Conservation (phyloP, 2,888 invertebrate species). For the Napeogenes inachia region DNA sequence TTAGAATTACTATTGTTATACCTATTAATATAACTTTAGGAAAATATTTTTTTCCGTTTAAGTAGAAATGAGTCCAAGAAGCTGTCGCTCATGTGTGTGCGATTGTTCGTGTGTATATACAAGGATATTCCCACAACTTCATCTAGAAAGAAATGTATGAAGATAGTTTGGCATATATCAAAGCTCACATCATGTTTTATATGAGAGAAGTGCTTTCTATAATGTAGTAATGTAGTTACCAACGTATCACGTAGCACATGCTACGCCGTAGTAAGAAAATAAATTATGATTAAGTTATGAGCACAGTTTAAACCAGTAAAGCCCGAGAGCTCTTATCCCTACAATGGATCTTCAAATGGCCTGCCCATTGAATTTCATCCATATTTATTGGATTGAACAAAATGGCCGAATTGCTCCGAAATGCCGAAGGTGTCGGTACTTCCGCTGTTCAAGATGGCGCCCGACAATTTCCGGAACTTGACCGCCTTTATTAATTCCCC, state of each 20-base stretch:
- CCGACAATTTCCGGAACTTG: slow-evolving; percentile 39
- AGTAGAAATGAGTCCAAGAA: too few relatives aligned
- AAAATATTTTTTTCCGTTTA: too few relatives aligned
- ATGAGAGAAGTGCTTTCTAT: too few relatives aligned
- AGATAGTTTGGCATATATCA: too few relatives aligned
- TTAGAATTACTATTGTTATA: too few relatives aligned
- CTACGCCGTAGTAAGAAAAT: background rate
- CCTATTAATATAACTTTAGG: too few relatives aligned
- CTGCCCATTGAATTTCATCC: slow-evolving; percentile 35
- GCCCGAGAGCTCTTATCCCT: slow-evolving; percentile 1
- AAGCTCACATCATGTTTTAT: too few relatives aligned
- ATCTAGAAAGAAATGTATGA: too few relatives aligned
- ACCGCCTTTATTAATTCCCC: slow-evolving; percentile 38
- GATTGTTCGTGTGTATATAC: too few relatives aligned
- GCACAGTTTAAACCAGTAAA: background rate
- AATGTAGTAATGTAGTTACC: background rate
- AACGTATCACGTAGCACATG: background rate
- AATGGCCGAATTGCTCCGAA: slow-evolving; percentile 33
- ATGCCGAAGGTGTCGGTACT: slow-evolving; percentile 35
- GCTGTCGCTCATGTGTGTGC: too few relatives aligned
- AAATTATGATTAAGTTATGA: background rate
- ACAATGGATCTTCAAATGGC: slow-evolving; percentile 18
- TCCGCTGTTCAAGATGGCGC: slow-evolving; percentile 39
- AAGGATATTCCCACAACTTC: too few relatives aligned
- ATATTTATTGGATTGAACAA: slow-evolving; percentile 37